A percentile compares a stretch with the other conserved stretches of the same genome.
These are phyloP conservation scores for Dynastes maya DNA, from an alignment of 2,888 invertebrate genomes.

Conservation along the genomic window DNA sequence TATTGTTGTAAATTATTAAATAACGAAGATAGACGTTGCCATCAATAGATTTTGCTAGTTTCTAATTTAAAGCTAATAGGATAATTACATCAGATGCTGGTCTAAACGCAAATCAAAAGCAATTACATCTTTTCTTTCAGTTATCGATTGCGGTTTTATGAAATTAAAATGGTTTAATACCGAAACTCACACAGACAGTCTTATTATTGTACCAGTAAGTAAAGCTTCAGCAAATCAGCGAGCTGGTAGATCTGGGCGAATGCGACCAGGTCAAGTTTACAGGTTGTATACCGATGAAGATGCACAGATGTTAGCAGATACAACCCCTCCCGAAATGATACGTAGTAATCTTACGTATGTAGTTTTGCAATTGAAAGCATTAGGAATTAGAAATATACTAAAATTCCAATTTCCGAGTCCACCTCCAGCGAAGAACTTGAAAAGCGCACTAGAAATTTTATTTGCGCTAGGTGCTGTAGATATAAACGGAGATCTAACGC, in stretches of 20 bases:
- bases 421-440: conserved; percentile 91
- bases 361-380: conserved; percentile 91
- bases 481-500: conserved; percentile 83
- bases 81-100: too few relatives aligned
- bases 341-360: conserved; percentile 89
- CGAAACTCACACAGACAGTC: conserved; percentile 85
- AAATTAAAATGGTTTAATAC: conserved; percentile 93
- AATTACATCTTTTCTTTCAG: conserved; percentile 70
- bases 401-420: conserved; percentile 94
- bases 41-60: too few relatives aligned
- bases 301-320: conserved; percentile 78
- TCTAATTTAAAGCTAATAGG: too few relatives aligned
- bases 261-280: conserved; percentile 88
- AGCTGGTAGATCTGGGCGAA: conserved; percentile 93
- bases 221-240: conserved; percentile 93
- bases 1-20: too few relatives aligned
- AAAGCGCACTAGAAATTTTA: conserved; percentile 88
- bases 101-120: too few relatives aligned
- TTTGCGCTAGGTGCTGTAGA: conserved; percentile 90
- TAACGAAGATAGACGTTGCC: too few relatives aligned
- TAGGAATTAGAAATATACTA: conserved; percentile 94
- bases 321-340: conserved; percentile 94
- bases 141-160: conserved; percentile 96
- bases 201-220: conserved; percentile 88
- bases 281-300: conserved; percentile 87